Evolutionary conservation across 2,797 vertebrate species (phyloP), one percentile per base, ranked within the genome.

Genomic region (Adelosebastes latens): DNA sequence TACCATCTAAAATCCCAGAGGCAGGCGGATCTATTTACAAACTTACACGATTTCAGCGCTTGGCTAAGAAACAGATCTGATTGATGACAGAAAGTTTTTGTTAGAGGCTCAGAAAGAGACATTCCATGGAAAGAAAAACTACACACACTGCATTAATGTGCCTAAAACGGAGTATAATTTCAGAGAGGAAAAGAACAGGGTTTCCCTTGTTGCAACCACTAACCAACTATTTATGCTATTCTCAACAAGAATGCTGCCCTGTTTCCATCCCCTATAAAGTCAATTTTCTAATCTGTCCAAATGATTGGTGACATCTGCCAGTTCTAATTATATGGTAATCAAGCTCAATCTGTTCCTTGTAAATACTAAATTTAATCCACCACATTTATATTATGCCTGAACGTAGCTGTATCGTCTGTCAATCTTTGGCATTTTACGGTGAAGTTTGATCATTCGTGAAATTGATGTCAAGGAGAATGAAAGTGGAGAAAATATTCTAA

Each of bases 221-320:
- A 88, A 93, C 90, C 85, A 82, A 91, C 81, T 88, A 89, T 89
- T 90, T 89, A 83, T 67, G 75, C 82, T 91, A 81, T 93, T 93
- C 82, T 88, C 68, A 89, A 90, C 79, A 90, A 88, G 80, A 90
- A 84, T 82, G 32, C 83, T 83, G n/a, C 68, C 8, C 66, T 61
- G 31, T 90, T 92, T 93, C 88, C 67, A 77, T 80, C 49, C 42
- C 20, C 25, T 58, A 12, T 29, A 13, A 14, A 81, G 31, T 78
- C 10, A 49, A 22, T 80, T 86, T 87, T 87, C 39, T 80, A 84
- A 90, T 89, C 72, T 61, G 49, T 87, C n/a, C 65, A 82, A 91
- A 85, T 75, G 68, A 87, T 77, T n/a, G 16, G 32, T 80, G 70
- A 31, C 79, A 74, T 86, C 46, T 86, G 78, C 77, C 87, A 76